A percentile compares a stretch with the other conserved stretches of the same genome.
These are phyloP conservation scores for Rhynchonycteris naso DNA, from an alignment of 2,797 vertebrate species.

Conservation along the genomic window DNA sequence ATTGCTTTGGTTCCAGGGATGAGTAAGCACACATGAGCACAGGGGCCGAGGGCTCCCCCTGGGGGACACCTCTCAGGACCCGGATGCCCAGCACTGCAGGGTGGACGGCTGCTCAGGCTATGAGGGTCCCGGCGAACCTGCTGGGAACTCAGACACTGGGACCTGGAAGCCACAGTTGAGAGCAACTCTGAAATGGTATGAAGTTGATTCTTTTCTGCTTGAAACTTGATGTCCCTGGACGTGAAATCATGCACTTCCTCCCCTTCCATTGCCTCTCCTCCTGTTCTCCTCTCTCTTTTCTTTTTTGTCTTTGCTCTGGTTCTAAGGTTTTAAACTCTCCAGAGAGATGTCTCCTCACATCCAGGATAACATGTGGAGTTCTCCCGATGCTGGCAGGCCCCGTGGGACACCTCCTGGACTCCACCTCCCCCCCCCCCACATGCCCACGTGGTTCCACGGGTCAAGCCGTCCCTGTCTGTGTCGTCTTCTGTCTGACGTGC, in stretches of 20 bases:
- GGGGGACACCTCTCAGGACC: background rate
- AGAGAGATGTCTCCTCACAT: background rate
- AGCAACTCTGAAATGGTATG: accelerated
- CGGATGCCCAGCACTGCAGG: background rate
- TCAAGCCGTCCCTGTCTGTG: accelerated
- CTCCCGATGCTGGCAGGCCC: background rate
- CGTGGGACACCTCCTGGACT: background rate
- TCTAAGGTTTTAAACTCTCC: background rate
- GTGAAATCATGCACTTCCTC: accelerated
- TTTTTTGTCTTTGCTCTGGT: background rate
- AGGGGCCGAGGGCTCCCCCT: background rate
- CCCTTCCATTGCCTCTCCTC: no score
- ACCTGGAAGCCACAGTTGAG: accelerated
- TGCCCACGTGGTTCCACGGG: background rate
- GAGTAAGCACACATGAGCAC: background rate
- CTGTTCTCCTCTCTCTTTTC: no score
- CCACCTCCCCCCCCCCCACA: accelerated
- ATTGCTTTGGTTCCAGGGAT: background rate
- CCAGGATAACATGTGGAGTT: background rate
- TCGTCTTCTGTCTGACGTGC: background rate
- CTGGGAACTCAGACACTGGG: background rate
- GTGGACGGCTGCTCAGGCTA: no score
- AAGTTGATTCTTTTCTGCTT: background rate
- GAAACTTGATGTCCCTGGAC: accelerated
- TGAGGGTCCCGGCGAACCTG: background rate